Base-by-base conservation (phyloP, 2,797 vertebrate species). In the Dermochelys coriacea region DNA sequence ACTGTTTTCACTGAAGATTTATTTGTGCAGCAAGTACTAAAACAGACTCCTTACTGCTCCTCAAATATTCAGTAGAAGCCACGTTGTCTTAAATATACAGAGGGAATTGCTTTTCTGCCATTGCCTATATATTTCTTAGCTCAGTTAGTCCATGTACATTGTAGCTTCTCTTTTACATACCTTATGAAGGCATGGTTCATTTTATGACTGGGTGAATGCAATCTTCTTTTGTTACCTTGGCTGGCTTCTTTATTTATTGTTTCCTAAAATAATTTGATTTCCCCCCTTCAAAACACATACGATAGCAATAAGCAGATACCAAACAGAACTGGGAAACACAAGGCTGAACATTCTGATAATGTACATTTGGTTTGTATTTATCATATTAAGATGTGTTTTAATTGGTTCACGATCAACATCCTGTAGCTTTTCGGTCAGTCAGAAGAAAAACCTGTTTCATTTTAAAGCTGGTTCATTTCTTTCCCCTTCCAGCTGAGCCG, bases 201-300 rank as follows among this genome's bases (percentile, higher is more conserved):
- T 95, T 96, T 93, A 90, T 78, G 82, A 93, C 71, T 29, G 75
- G 88, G 87, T 82, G 89, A 87, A 82, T 8, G 85, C 96, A 85
- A 95, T 83, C 52, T 81, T 91, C 89, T 92, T 97, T 96, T 97
- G 96, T 95, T 96, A 97, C 94, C 92, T 74, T 90, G 0, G 0
- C 93, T 5, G 91, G 94, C 95, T 97, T 95, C 95, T 94, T 96
- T 97, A 97, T 97, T 97, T 96, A 97, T 97, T 96, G 96, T 97
- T 97, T 97, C 97, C 96, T 95, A 97, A 97, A 97, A 97, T 97
- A 95, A 95, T 97, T 97, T 86, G 95, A 95, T 96, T 97, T 93
- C 50, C 64, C 85, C 80, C 16, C 79, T 88, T 90, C 93, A 61
- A 80, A n/a, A 96, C 93, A 94, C 94, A 96, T 94, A 47, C 91